Base-by-base conservation (phyloP, 2,113 vertebrate genomes). In the Potamarius usumacintae region DNA sequence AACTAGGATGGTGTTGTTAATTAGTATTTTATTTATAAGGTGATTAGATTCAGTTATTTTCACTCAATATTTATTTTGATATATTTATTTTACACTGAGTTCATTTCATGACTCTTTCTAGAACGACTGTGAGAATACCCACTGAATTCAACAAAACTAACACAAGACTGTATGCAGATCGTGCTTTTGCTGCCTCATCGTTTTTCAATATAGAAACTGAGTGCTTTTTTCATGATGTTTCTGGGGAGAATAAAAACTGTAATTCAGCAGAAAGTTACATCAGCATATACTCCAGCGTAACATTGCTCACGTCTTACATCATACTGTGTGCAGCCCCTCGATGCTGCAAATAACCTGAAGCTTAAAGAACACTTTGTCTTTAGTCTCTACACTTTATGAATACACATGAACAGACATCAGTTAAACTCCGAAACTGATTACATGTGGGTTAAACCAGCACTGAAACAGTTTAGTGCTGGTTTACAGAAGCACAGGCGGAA, bases 211-310 rank as follows among this genome's bases (percentile, higher is more conserved):
- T 42, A 34, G 69, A 74, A 74, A 3, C 17, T 1, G 0, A 6
- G n/a, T 27, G 65, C n/a, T 62, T 22, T 63, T 63, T 25, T 3
- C 69, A 20, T 15, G 1, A 5, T 27, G 15, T 71, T 71, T 71
- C 69, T 7, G 7, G 5, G 20, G 12, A 69, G 30, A 15, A 0
- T 57, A 63, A 63, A 25, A 67, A 7, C 0, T 86, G 83, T n/a
- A 91, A 89, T 74, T 27, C 18, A 84, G 78, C 18, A 78, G 48
- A 74, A 89, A 79, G 88, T 93, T 94, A 85, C 92, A 94, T 94
- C 93, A 93, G 88, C 27, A 6, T 57, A 83, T 81, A 11, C 10
- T 4, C 4, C 27, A 78, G 60, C 83, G 89, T 91, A 94, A 93
- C 84, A 50, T 81, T 71, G 60, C 62, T 83, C 69, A 18, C 5